Evolutionary conservation across 2,797 vertebrate genomes (phyloP), one percentile per base, ranked within the genome.

Genomic region (Benthosema pterotum): DNA sequence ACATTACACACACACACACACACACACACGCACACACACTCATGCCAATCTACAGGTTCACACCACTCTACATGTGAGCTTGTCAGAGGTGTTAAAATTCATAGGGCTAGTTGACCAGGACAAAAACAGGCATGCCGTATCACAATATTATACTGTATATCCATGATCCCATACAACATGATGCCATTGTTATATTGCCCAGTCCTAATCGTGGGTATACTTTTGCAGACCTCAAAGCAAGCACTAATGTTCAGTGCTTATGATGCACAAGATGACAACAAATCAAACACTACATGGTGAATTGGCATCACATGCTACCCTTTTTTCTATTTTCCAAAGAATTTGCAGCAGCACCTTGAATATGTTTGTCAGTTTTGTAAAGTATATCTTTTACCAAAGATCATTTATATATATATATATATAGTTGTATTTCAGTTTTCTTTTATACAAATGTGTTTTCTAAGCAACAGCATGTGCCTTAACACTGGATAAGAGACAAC

Each of bases 401-500:
- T 66, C 71, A 65, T 83, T 63, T 82, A 72, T 83, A 51, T 59
- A 17, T 46, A 52, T 61, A 51, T 64, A 25, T 55, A 42, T 58
- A 45, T n/a, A 25, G 38, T 9, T 28, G 9, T 52, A 3, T 38
- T 38, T 38, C 32, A 38, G 32, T 38, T 38, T 38, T 38, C 32
- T 38, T 16, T 42, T 16, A 17, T 12, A 14, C 42, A 15, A n/a
- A 57, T 50, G 47, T 59, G 59, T 79, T 72, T 74, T 71, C 67
- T 65, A 58, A 72, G 69, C 66, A 79, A 61, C 65, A 67, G 53
- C 71, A 72, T 61, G 83, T 90, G 87, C 89, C 88, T 90, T 85
- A 89, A 93, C 93, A 94, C 93, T 94, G 93, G 93, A 94, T 75
- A 76, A 79, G 69, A 78, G 70, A 82, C 65, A 55, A 59, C 60